Conservation (phyloP, 2,797 vertebrate species). For the Xiphorhynchus erythropygius region DNA sequence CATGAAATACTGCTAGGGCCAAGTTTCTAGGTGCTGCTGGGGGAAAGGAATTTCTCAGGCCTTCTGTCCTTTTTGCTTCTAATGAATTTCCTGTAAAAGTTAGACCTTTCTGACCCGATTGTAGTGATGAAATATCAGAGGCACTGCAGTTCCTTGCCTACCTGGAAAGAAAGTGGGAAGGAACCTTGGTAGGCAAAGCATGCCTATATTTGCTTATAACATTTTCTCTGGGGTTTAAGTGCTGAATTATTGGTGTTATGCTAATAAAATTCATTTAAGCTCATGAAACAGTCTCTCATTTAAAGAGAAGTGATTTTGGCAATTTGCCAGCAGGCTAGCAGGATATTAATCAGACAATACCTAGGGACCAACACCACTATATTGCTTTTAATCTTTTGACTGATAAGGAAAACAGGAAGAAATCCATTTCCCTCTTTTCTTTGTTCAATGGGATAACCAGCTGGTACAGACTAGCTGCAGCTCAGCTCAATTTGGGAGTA, state of each 20-base stretch:
- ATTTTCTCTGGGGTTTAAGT: background rate
- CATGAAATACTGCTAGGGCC: background rate
- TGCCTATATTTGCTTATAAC: background rate
- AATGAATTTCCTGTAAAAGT: background rate
- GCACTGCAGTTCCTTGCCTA: background rate
- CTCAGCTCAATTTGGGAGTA: conserved; percentile 21
- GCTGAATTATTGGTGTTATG: conserved; percentile 27
- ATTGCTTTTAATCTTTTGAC: conserved; percentile 67
- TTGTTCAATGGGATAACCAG: conserved; percentile 31
- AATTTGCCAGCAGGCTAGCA: conserved; percentile 20
- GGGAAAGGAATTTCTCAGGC: background rate
- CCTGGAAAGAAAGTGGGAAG: background rate
- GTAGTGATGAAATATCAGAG: background rate
- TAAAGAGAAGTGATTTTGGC: background rate
- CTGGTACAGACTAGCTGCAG: background rate
- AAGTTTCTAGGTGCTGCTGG: background rate
- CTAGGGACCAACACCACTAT: conserved; percentile 44
- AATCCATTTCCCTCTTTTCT: conserved; percentile 62
- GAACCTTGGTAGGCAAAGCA: background rate
- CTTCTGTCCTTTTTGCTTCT: background rate
- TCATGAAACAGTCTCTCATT: background rate
- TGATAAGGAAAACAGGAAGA: conserved; percentile 64
- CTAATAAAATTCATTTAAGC: background rate
- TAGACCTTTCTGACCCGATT: background rate
- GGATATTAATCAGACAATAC: conserved; percentile 57